Percentiles rank a stretch among this genome's conserved stretches.
Evolutionary conservation across 2,888 invertebrate genomes (phyloP).

Genomic region (Meghimatium bilineatum): DNA sequence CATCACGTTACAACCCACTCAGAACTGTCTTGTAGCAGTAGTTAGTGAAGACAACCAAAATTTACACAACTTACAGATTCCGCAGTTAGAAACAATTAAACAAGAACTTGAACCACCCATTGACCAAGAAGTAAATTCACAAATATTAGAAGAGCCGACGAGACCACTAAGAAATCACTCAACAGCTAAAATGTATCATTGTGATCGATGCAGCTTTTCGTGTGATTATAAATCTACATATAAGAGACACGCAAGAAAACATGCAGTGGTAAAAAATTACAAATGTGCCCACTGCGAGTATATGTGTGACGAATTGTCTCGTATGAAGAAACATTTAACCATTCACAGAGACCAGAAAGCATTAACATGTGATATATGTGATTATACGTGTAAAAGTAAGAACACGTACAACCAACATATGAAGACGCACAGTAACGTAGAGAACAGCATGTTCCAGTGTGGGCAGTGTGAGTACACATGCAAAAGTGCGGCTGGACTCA

Average conservation of each 20-base stretch:
- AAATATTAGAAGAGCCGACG: not conserved
- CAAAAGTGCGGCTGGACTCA: slow-evolving; percentile 38
- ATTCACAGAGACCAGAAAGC: slow-evolving; percentile 37
- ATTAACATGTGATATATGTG: slow-evolving; percentile 37
- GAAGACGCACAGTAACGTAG: slow-evolving; percentile 16
- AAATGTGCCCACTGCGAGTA: slow-evolving; percentile 47
- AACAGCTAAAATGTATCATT: slow-evolving; percentile 42
- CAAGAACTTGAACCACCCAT: slow-evolving; percentile 12
- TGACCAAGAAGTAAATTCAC: not conserved
- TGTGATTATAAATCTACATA: slow-evolving; percentile 45
- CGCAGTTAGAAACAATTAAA: slow-evolving; percentile 12
- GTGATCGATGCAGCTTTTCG: slow-evolving; percentile 25
- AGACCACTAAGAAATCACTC: slow-evolving; percentile 14
- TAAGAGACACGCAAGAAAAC: slow-evolving; percentile 38
- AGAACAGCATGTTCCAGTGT: slow-evolving; percentile 28
- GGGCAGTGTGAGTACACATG: slow-evolving; percentile 30
- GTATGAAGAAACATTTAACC: slow-evolving; percentile 43
- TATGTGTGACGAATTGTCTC: slow-evolving; percentile 31
- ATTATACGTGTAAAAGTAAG: slow-evolving; percentile 34
- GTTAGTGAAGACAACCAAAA: slow-evolving; percentile 20
- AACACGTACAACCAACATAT: slow-evolving; percentile 23
- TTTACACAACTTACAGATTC: not conserved
- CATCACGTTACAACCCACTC: slow-evolving; percentile 5
- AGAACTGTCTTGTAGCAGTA: slow-evolving; percentile 34
- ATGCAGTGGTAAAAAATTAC: slow-evolving; percentile 26